Base-by-base conservation (phyloP, 2,888 invertebrate genomes). In the Caenorhabditis virilis region DNA sequence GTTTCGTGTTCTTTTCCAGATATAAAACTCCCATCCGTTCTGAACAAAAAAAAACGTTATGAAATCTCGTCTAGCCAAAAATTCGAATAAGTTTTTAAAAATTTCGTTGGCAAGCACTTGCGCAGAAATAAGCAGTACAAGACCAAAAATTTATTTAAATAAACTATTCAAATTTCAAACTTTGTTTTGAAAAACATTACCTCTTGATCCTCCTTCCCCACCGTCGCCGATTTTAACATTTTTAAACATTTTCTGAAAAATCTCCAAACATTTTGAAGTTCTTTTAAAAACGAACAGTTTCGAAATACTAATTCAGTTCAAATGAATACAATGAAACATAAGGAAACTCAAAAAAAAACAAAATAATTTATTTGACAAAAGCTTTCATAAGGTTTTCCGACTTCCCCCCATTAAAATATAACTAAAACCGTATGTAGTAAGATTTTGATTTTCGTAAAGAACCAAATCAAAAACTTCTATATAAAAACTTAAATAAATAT, bases 11-110 rank as follows among this genome's bases (percentile, higher is more conserved):
- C 9, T 55, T 60, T 3, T 66, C 70, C 38, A 73, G 26, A 48
- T 53, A 51, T 22, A 73, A 13, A 6, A 64, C 41, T 16, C 72
- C 72, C 22, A 61, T 26, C 38, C 65, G 58, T 7, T 35, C 42
- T 42, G 20, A 5, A 42, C 23, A 25, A 25, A 9, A 23, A 39
- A n/a, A 39, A 18, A 18, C 9, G 18, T 39, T 20, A 6, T 39
- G 18, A 3, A 36, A 36, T 36, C 4, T 36, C 15, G 16, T n/a
- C n/a, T n/a, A n/a, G n/a, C n/a, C n/a, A n/a, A n/a, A n/a, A n/a
- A n/a, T n/a, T n/a, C n/a, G n/a, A n/a, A n/a, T n/a, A n/a, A n/a
- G n/a, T n/a, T n/a, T n/a, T n/a, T n/a, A n/a, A n/a, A n/a, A n/a
- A n/a, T n/a, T n/a, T n/a, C n/a, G n/a, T n/a, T n/a, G n/a, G n/a